phyloP scores from a whole-genome alignment of 2,113 vertebrate species.

The Zonotrichia leucophrys region DNA sequence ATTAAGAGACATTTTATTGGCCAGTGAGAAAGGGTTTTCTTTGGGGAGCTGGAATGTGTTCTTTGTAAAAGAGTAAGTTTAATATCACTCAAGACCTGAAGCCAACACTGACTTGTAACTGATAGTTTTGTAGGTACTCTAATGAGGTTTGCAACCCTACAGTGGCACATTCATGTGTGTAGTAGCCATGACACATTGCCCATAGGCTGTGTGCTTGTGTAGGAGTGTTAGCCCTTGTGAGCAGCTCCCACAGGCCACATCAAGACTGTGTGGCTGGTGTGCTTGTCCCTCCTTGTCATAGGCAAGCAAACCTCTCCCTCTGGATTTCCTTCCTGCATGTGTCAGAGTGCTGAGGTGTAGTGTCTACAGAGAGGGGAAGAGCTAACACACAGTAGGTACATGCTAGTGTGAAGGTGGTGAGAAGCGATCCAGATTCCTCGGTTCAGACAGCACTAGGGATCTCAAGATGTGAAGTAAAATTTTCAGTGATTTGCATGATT shows the following conservation, averaged over 20 bases:
- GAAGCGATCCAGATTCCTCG: not conserved
- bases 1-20: not conserved
- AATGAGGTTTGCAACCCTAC: not conserved
- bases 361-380: not conserved
- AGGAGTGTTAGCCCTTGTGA: not conserved
- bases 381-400: not conserved
- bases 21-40: not conserved
- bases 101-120: not conserved
- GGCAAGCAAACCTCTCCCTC: not conserved
- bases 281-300: accelerated
- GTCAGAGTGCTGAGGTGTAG: not conserved
- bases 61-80: not conserved
- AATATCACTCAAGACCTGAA: not conserved
- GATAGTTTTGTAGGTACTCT: not conserved
- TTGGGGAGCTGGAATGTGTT: not conserved
- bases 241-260: not conserved
- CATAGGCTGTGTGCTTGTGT: not conserved
- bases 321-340: not conserved
- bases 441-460: not conserved
- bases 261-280: not conserved
- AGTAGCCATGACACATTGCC: not conserved
- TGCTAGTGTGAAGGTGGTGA: not conserved
- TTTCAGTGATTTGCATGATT: not conserved
- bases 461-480: not conserved
- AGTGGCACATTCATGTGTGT: not conserved